Evolutionary conservation across 2,797 vertebrate genomes (phyloP).

Genomic region (Enteromius afrohamiltoni): DNA sequence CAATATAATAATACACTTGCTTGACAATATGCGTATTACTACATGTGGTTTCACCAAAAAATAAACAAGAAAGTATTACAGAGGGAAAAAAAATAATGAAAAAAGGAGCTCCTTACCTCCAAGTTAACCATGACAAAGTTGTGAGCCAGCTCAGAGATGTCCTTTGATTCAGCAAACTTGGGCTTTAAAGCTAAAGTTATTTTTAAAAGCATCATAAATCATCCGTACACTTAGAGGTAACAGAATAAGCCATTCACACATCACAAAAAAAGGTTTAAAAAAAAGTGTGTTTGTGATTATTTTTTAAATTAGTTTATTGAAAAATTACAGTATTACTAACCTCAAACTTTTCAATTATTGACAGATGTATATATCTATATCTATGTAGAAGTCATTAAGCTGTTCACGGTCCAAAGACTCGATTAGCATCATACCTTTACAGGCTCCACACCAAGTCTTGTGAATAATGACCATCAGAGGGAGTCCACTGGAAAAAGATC

Average conservation of each 20-base stretch:
- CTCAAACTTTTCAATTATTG: not conserved
- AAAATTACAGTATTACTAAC: not conserved
- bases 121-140: constrained; percentile 99
- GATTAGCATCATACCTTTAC: constrained; percentile 86
- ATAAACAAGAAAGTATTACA: not conserved
- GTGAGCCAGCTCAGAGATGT: constrained; percentile 96
- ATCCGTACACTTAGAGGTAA: not conserved
- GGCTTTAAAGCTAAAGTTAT: constrained; percentile 88
- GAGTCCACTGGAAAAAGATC: constrained; percentile 81
- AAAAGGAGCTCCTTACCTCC: constrained; percentile 82
- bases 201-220: not conserved
- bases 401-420: not conserved
- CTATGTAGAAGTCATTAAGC: not conserved
- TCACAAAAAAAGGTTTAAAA: too few species aligned
- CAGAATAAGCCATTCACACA: not conserved
- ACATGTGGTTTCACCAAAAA: not conserved
- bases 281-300: not conserved
- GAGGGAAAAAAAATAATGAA: not conserved
- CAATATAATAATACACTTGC: not conserved
- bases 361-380: not conserved
- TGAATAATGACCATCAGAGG: constrained; percentile 97
- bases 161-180: constrained; percentile 95
- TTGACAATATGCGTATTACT: not conserved
- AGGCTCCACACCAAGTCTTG: constrained; percentile 98
- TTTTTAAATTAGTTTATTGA: too few species aligned